Evolutionary conservation across 2,888 invertebrate species (phyloP).

Genomic region (Cryptosula pallasiana): DNA sequence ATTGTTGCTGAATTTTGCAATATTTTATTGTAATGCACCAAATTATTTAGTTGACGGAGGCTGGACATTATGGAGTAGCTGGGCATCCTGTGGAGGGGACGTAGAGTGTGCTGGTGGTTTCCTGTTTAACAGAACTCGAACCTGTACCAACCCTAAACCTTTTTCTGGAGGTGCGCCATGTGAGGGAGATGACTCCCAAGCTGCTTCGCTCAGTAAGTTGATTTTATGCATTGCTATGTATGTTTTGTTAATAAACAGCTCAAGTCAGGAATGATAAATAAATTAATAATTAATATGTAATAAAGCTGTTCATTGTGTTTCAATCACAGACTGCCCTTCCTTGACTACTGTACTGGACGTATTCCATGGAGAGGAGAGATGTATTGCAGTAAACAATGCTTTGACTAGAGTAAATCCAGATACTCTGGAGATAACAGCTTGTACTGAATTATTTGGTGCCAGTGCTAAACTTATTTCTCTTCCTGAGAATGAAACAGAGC

Average conservation of each 20-base stretch:
- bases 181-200: background rate
- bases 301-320: too few relatives aligned
- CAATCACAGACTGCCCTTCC: background rate
- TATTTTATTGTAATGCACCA: too few relatives aligned
- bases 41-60: conserved; percentile 12
- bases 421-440: background rate
- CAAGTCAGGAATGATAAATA: too few relatives aligned
- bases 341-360: background rate
- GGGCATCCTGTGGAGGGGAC: background rate
- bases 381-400: background rate
- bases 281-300: too few relatives aligned
- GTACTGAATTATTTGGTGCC: background rate
- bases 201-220: background rate
- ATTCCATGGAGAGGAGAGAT: background rate
- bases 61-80: background rate
- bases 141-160: background rate
- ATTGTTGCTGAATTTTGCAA: too few relatives aligned
- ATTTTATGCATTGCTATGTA: background rate
- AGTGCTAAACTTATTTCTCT: background rate
- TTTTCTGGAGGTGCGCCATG: background rate
- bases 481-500: background rate
- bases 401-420: background rate
- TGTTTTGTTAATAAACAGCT: too few relatives aligned
- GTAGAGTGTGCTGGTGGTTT: background rate
- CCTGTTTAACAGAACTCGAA: background rate